Evolutionary conservation across 2,888 invertebrate genomes (phyloP).

Genomic region (Oligia latruncula): DNA sequence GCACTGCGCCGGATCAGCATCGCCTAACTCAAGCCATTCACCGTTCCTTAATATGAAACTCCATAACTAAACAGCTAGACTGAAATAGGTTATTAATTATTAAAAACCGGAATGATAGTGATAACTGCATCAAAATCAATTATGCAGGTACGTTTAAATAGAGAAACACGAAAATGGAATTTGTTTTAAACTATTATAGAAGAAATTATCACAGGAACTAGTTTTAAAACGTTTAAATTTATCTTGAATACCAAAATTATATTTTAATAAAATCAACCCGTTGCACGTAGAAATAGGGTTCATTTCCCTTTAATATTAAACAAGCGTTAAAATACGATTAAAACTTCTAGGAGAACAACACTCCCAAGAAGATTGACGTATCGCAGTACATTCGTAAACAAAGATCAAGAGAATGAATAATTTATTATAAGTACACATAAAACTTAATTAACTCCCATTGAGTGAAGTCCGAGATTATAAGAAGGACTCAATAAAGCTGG

Average conservation of each 20-base stretch:
- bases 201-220: not conserved
- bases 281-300: not conserved
- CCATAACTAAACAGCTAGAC: no score
- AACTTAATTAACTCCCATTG: conserved; percentile 53
- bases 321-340: not conserved
- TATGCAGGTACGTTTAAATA: not conserved
- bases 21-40: no score
- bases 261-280: not conserved
- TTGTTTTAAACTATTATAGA: not conserved
- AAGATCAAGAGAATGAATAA: conserved; percentile 35
- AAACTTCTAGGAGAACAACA: conserved; percentile 4
- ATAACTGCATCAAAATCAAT: not conserved
- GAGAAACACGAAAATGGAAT: not conserved
- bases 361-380: conserved; percentile 8
- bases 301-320: not conserved
- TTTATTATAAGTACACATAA: conserved; percentile 44
- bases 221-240: not conserved
- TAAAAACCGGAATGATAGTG: not conserved
- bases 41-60: no score
- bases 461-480: conserved; percentile 35
- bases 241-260: not conserved
- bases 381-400: conserved; percentile 23
- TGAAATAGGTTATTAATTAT: no score
- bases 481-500: conserved; percentile 26
- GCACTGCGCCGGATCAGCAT: no score